A percentile compares a stretch with the other conserved stretches of the same genome.
phyloP scores from a whole-genome alignment of 1,140 invertebrate species.

The Papilio glaucus region DNA sequence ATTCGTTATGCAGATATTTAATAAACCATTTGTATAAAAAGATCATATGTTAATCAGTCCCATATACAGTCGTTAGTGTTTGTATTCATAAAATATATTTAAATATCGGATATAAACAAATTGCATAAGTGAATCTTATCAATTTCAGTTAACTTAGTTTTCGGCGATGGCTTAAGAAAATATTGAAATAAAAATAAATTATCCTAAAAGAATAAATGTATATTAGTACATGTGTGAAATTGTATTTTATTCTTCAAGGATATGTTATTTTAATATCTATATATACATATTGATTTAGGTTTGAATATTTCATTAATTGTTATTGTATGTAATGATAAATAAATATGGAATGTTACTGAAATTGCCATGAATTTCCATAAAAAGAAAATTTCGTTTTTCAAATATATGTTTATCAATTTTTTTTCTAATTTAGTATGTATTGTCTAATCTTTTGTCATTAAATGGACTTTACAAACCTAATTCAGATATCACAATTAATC shows the following conservation, averaged over 20 bases:
- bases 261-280: too few species aligned
- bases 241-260: too few species aligned
- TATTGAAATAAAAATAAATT: too few species aligned
- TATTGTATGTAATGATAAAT: too few species aligned
- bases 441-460: not conserved
- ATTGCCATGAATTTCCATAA: not conserved
- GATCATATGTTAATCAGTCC: not conserved
- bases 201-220: too few species aligned
- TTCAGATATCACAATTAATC: not conserved
- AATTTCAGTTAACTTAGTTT: too few species aligned
- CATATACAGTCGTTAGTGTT: not conserved
- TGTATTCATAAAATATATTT: not conserved
- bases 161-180: too few species aligned
- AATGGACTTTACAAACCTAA: too few species aligned
- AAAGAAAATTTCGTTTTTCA: not conserved
- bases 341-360: constrained; percentile 7
- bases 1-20: constrained; percentile 7
- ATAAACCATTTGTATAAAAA: constrained; percentile 11
- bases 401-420: constrained; percentile 10
- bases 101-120: not conserved
- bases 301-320: too few species aligned
- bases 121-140: too few species aligned
- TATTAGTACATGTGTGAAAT: too few species aligned
- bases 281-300: too few species aligned
- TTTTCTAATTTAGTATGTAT: not conserved